phyloP scores from a whole-genome alignment of 1,140 invertebrate species.

The Apolygus lucorum region DNA sequence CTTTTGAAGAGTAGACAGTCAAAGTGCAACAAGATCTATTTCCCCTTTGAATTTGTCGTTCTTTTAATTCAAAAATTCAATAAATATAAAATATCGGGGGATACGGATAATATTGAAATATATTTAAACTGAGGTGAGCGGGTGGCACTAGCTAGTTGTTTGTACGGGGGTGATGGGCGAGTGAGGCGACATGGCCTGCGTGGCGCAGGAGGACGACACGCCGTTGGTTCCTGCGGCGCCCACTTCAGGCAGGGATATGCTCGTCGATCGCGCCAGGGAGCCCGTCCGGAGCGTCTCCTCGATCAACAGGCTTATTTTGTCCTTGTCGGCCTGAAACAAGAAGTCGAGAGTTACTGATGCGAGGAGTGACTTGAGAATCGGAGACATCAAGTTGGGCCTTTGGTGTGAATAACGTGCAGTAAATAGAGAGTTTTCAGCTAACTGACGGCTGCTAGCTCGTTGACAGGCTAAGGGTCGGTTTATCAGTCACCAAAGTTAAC shows the following conservation, averaged over 20 bases:
- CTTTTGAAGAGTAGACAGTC: not conserved
- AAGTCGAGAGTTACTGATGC: too few species aligned
- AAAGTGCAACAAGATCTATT: not conserved
- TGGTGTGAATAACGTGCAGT: too few species aligned
- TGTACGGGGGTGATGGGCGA: conserved; percentile 38
- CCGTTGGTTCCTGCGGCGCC: conserved; percentile 24
- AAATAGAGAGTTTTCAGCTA: too few species aligned
- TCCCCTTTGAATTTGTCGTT: not conserved
- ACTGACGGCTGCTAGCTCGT: too few species aligned
- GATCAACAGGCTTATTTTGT: conserved; percentile 62
- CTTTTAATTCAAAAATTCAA: not conserved
- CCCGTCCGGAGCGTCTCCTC: conserved; percentile 56
- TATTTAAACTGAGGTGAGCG: conserved; percentile 25
- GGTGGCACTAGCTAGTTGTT: conserved; percentile 39
- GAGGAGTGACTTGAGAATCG: too few species aligned
- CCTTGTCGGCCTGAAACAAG: conserved; percentile 50
- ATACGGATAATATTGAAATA: conserved; percentile 18
- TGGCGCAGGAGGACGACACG: conserved; percentile 23
- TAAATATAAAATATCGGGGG: not conserved
- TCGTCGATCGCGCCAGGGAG: conserved; percentile 36
- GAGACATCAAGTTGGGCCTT: too few species aligned
- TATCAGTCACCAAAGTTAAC: too few species aligned
- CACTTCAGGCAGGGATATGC: conserved; percentile 11
- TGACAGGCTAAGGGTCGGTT: too few species aligned
- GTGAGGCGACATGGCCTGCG: conserved; percentile 27